Base-by-base conservation (phyloP, 2,113 vertebrate genomes). In the Hyaena hyaena region DNA sequence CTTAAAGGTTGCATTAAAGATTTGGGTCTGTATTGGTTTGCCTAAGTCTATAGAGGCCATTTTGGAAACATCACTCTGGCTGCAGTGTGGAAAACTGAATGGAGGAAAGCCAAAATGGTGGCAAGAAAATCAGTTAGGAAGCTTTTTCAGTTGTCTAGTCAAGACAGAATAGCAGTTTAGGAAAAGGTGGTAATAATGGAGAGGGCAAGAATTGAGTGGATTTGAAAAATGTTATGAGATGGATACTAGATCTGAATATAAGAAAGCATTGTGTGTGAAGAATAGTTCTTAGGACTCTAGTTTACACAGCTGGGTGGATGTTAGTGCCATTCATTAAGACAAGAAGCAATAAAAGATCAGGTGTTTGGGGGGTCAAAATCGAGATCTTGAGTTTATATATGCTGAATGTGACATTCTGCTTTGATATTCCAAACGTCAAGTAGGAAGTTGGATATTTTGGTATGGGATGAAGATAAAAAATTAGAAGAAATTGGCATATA, bases 21-120 rank as follows among this genome's bases (percentile, higher is more conserved):
- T 50, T 83, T 88, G 90, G 71, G 31, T 95, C 11, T 80, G 88
- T 86, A 81, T 9, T 76, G 19, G 31, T 93, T 94, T 83, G 17
- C n/a, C 89, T 83, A 93, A 86, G 77, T 83, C 31, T 65, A 9
- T 80, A 23, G 6, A 87, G 45, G 45, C 3, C 7, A 90, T 90
- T 93, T 81, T 93, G 71, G 58, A 94, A 90, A 53, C 19, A 94
- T 48, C n/a, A 58, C 17, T 91, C 31, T 63, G 66, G 12, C 23
- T 90, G 24, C 39, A 87, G 2, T 45, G 10, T 84, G 43, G 16
- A 87, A 23, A 73, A 74, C 5, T 90, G 33, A 90, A 33, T 48
- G 23, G 7, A 90, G 14, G 35, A 90, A 43, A 21, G 5, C 23
- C 92, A 71, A n/a, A 69, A 0, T 16, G 2, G 35, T 48, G 76